Percentiles rank a stretch among this genome's conserved stretches.
These are phyloP conservation scores for Elgaria multicarinata DNA, from an alignment of 2,113 vertebrate species.

Conservation along the genomic window DNA sequence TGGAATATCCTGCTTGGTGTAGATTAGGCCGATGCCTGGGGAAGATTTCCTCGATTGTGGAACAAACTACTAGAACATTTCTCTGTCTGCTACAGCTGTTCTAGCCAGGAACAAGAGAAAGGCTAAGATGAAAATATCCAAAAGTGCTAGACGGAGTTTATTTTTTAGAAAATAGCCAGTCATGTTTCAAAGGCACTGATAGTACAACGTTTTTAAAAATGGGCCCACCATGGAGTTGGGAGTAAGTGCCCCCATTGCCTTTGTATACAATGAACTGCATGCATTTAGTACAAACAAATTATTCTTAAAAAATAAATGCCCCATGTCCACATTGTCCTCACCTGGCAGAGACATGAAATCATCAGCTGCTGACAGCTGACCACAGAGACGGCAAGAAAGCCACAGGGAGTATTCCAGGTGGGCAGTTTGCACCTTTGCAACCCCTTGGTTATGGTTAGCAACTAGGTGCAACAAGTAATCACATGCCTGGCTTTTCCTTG, in stretches of 20 bases:
- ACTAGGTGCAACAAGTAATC: not conserved
- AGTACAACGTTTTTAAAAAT: not conserved
- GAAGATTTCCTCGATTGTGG: no score
- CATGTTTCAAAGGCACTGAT: not conserved
- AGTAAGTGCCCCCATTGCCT: no score
- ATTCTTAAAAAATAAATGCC: not conserved
- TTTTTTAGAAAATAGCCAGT: not conserved
- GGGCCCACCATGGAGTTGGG: not conserved
- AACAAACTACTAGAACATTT: not conserved
- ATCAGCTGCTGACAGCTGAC: not conserved
- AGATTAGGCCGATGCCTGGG: no score
- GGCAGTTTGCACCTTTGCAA: not conserved
- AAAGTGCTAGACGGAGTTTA: no score
- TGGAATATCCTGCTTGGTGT: no score
- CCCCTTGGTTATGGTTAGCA: no score
- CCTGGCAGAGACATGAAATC: not conserved
- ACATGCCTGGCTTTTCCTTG: not conserved
- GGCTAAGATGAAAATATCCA: no score
- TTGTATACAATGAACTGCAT: not conserved
- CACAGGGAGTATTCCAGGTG: not conserved
- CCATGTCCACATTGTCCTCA: not conserved
- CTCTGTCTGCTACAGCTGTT: not conserved
- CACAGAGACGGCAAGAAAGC: no score
- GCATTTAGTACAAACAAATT: not conserved
- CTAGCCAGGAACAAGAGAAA: not conserved